Evolutionary conservation across 2,888 invertebrate species (phyloP).

Genomic region (Synergus itoensis): DNA sequence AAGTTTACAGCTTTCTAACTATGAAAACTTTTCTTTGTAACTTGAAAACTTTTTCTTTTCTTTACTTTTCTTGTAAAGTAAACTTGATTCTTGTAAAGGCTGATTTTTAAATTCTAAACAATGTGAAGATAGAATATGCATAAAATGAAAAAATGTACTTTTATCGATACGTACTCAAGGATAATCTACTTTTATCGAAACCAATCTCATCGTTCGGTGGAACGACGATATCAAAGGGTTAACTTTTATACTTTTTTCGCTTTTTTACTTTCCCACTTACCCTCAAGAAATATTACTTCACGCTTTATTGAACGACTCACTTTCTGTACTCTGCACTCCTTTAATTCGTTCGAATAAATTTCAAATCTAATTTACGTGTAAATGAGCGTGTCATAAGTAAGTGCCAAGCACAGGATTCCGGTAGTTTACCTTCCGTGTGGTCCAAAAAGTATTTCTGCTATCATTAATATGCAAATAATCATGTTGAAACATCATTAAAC

Average conservation of each 20-base stretch:
- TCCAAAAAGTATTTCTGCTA: conserved; percentile 17
- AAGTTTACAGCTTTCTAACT: background rate
- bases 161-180: background rate
- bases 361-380: conserved; percentile 2
- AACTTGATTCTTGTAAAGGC: background rate
- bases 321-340: background rate
- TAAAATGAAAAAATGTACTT: background rate
- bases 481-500: background rate
- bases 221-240: background rate
- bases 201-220: background rate
- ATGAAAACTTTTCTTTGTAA: too few relatives aligned
- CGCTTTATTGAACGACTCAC: background rate
- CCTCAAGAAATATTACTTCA: background rate
- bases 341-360: conserved; percentile 7
- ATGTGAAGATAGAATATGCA: background rate
- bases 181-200: background rate
- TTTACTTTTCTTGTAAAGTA: background rate
- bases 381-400: conserved; percentile 14
- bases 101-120: background rate
- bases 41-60: too few relatives aligned
- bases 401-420: conserved; percentile 15
- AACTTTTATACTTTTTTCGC: background rate
- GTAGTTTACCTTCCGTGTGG: background rate
- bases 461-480: conserved; percentile 3
- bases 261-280: background rate